Conservation (phyloP, 2,113 vertebrate species). For the Leptodactylus fuscus region DNA sequence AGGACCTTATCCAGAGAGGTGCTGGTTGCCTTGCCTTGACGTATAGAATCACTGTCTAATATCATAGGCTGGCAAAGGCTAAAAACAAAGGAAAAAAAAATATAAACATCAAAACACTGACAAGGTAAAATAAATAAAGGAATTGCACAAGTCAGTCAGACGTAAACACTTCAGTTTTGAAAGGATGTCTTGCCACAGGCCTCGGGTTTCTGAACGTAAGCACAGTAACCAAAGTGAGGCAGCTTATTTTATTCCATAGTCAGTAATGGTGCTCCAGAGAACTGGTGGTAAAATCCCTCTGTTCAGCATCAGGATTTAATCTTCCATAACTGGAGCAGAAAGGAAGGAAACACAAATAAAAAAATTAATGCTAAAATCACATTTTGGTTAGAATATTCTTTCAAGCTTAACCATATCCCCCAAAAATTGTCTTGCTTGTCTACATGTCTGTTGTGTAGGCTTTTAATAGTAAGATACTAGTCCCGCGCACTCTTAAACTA, state of each 20-base stretch:
- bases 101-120: conserved; percentile 79
- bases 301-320: conserved; percentile 91
- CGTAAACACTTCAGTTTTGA: conserved; percentile 81
- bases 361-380: background rate
- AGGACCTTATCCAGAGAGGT: background rate
- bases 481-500: too few species aligned
- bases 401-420: too few species aligned
- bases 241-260: conserved; percentile 66
- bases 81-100: conserved; percentile 1
- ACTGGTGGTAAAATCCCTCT: conserved; percentile 59
- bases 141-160: conserved; percentile 89
- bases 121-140: conserved; percentile 91
- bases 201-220: conserved; percentile 70
- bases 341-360: conserved; percentile 33
- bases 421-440: too few species aligned
- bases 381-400: too few species aligned
- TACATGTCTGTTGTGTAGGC: too few species aligned
- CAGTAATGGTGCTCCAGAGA: conserved; percentile 64
- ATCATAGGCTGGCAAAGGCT: background rate
- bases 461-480: too few species aligned
- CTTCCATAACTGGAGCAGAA: conserved; percentile 91
- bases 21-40: background rate
- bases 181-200: conserved; percentile 68
- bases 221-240: conserved; percentile 69
- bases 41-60: background rate